These are phyloP conservation scores for Heptranchias perlo DNA, from an alignment of 2,113 vertebrate species.

Conservation along the genomic window DNA sequence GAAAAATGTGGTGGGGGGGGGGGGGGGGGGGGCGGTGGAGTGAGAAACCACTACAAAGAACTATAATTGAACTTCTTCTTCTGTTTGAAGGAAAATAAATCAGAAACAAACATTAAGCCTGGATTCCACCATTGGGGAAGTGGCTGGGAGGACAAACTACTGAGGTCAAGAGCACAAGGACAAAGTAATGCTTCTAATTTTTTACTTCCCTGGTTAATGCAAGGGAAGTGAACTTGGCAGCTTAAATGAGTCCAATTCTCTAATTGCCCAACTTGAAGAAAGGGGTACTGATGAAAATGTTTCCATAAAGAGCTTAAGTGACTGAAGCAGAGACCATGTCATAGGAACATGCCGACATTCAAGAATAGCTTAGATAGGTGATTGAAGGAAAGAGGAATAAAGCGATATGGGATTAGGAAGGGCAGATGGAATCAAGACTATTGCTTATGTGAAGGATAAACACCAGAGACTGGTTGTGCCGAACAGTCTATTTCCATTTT, in stretches of 20 bases:
- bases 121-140: background rate
- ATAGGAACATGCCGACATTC: background rate
- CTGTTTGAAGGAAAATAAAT: background rate
- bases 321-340: background rate
- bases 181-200: background rate
- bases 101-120: background rate
- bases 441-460: background rate
- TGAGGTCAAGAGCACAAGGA: background rate
- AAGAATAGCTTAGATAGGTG: background rate
- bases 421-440: background rate
- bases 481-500: background rate
- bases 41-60: background rate
- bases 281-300: background rate
- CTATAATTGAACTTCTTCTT: background rate
- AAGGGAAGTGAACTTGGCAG: background rate
- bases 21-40: background rate
- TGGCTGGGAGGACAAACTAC: background rate
- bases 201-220: background rate
- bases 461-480: background rate
- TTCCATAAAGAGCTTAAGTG: background rate
- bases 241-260: background rate
- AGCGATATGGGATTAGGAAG: background rate
- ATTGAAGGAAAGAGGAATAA: background rate
- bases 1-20: background rate
- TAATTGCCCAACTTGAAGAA: background rate